Evolutionary conservation across 2,113 vertebrate genomes (phyloP).

Genomic region (Tiliqua scincoides): DNA sequence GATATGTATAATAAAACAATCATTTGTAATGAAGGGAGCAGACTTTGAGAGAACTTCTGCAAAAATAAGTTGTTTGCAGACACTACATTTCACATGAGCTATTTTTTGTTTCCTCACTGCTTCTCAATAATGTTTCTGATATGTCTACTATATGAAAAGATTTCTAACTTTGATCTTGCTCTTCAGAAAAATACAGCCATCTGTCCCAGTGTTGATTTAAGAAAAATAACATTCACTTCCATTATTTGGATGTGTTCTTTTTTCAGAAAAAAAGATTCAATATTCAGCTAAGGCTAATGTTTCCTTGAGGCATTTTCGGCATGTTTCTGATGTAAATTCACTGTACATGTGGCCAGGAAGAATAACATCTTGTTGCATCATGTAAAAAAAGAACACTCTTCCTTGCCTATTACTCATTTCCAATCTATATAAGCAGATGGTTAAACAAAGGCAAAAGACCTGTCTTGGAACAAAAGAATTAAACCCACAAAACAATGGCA

Average conservation of each 20-base stretch:
- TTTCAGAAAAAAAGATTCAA: neutral
- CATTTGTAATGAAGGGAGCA: neutral
- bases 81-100: neutral
- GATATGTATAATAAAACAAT: neutral
- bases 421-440: conserved; percentile 68
- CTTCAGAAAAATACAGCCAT: conserved; percentile 29
- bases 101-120: neutral
- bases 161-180: conserved; percentile 48
- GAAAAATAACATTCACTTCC: conserved; percentile 64
- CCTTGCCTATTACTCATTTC: conserved; percentile 71
- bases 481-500: conserved; percentile 32
- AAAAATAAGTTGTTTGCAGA: neutral
- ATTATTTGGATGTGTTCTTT: conserved; percentile 45
- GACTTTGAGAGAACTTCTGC: neutral
- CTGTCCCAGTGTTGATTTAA: conserved; percentile 59
- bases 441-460: conserved; percentile 65
- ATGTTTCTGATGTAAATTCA: conserved; percentile 74
- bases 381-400: conserved; percentile 72
- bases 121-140: conserved; percentile 14
- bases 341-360: conserved; percentile 76
- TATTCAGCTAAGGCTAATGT: conserved; percentile 67
- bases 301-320: conserved; percentile 71
- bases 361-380: conserved; percentile 79
- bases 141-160: neutral
- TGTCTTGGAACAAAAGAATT: conserved; percentile 51